Evolutionary conservation across 2,113 vertebrate species (phyloP), one percentile per base, ranked within the genome.

Genomic region (Vimba vimba): DNA sequence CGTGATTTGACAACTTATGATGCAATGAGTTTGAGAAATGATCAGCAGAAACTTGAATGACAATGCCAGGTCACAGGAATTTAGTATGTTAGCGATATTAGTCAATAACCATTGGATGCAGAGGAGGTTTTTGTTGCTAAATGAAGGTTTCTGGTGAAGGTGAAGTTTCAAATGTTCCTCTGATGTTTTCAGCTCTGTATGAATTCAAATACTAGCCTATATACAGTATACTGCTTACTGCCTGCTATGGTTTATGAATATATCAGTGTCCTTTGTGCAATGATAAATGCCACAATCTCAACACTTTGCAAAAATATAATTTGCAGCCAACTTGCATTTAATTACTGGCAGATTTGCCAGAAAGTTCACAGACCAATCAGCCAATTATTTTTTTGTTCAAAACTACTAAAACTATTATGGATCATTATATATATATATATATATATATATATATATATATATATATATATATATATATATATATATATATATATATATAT

Each of bases 41-140:
- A 19, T 47, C 30, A n/a, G 15, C 23, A 64, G 36, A 64, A 45
- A 45, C 62, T 27, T 82, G 25, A 82, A 36, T 17, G 47, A 71
- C 55, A 19, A 12, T 2, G 36, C 79, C 4, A 25, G n/a, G 55
- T 81, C 64, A 71, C 43, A 57, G 13, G 33, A 73, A 13, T 59
- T 83, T 13, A 83, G 23, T 83, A 52, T 57, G 30, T 59, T 33
- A 57, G 33, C 8, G 21, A 73, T 43, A 36, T 82, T 55, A 82
- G 62, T 52, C 66, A 43, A 71, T 50, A 52, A 57, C 39, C 55
- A 11, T 6, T 36, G 47, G 64, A 8, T 83, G 21, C 5, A 62
- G 2, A 39, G 27, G 27, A 59, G 55, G 23, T 47, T 6, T 69
- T 69, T 55, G 64, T 33, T 15, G 45, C 62, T 69, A 69, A 82